Base-by-base conservation (phyloP, 2,888 invertebrate genomes). In the Tetragonisca angustula region DNA sequence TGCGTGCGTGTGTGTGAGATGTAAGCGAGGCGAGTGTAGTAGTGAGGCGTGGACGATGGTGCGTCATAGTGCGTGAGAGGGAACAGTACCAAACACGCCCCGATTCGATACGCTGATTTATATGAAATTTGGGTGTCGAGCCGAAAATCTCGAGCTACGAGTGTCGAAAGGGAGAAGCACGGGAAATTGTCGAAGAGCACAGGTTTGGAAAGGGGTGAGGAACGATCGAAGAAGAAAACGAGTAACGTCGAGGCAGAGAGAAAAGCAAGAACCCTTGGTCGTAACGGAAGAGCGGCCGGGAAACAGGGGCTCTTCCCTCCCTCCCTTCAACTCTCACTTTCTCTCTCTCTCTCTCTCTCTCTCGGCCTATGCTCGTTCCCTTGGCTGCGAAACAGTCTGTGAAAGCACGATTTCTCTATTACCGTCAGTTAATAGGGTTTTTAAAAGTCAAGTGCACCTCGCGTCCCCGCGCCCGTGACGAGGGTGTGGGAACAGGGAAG, bases 401-500 rank as follows among this genome's bases (percentile, higher is more conserved):
- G 84, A 89, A 87, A 89, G 85, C 81, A 87, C 76, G 83, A 89
- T 85, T 90, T 90, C 87, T 88, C 87, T 86, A 89, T 90, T 88
- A 89, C 86, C 84, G 84, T 86, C 84, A 68, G 86, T 90, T 91
- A 90, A 90, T 89, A 88, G 87, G 86, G 83, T 90, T 92, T 88
- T 90, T 87, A 90, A 86, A 87, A 88, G 88, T 86, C 83, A 88
- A 90, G 85, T 88, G 85, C 78, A 85, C 69, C 78, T 87, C 86
- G 81, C 81, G 79, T 86, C 70, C 85, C 78, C 72, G 80, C 27
- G 65, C 70, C 73, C 79, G 81, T 80, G 85, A 87, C 81, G 81
- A 82, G 82, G 83, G 81, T 74, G 74, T 68, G 82, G 79, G 43
- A 70, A 50, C 59, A 32, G 59, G n/a, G 67, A 9, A 32, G 21